Conservation (phyloP, 2,888 invertebrate genomes). For the Atethmia centrago region DNA sequence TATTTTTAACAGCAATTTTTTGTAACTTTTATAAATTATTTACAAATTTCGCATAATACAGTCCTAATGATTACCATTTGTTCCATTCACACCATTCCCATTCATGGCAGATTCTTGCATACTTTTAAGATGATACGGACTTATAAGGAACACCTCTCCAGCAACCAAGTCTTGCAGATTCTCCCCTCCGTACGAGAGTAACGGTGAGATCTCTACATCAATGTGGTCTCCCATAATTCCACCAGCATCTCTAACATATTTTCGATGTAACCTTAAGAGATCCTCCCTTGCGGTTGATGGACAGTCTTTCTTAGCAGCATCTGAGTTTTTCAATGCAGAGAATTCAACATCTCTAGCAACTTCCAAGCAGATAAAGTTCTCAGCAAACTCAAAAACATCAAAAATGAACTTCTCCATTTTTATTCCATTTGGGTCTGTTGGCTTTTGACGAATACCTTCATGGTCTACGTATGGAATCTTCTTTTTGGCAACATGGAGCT, state of each 20-base stretch:
- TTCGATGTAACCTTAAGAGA: slow-evolving; percentile 94
- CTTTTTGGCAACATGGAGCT: slow-evolving; percentile 98
- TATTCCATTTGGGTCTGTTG: slow-evolving; percentile 97
- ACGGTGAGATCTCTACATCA: slow-evolving; percentile 97
- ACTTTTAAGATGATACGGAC: slow-evolving; percentile 91
- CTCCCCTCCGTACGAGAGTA: slow-evolving; percentile 97
- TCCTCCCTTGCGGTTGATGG: slow-evolving; percentile 96
- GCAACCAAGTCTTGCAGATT: slow-evolving; percentile 92
- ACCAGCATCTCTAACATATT: slow-evolving; percentile 95
- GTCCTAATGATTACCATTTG: slow-evolving; percentile 76
- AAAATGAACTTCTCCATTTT: slow-evolving; percentile 99
- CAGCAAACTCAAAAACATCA: slow-evolving; percentile 98
- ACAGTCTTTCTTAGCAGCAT: slow-evolving; percentile 96
- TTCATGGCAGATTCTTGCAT: slow-evolving; percentile 80
- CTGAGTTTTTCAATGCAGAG: slow-evolving; percentile 98
- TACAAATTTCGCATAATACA: slow-evolving; percentile 3
- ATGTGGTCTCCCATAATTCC: slow-evolving; percentile 92
- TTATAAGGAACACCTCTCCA: slow-evolving; percentile 92
- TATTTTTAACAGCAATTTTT: slow-evolving; percentile 10
- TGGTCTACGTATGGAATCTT: slow-evolving; percentile 97
- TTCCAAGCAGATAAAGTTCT: slow-evolving; percentile 98
- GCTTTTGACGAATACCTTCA: slow-evolving; percentile 93
- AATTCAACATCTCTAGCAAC: slow-evolving; percentile 98
- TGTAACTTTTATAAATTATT: slow-evolving; percentile 8
- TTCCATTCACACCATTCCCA: slow-evolving; percentile 83